Evolutionary conservation across 2,888 invertebrate species (phyloP).

Genomic region (Lasioglossum leucozonium): DNA sequence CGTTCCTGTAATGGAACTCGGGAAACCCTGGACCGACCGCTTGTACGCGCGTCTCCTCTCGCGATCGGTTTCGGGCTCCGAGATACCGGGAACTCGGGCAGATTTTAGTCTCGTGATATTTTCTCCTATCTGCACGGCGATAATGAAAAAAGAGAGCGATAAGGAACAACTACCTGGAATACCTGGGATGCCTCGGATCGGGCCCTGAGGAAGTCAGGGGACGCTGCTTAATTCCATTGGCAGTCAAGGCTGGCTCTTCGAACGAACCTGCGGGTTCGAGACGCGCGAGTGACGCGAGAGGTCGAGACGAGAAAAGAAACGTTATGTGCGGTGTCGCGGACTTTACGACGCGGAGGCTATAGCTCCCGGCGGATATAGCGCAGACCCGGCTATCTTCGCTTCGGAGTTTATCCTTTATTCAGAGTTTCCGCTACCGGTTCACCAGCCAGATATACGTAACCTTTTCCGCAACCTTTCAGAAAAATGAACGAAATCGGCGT

Average conservation of each 20-base stretch:
- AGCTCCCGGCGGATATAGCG: not conserved
- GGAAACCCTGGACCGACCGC: slow-evolving; percentile 46
- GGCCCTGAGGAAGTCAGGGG: not conserved
- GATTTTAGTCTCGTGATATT: slow-evolving; percentile 48
- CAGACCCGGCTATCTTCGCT: not conserved
- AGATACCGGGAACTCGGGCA: slow-evolving; percentile 48
- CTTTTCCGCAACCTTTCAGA: not conserved
- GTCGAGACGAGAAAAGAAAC: not conserved
- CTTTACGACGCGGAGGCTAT: not conserved
- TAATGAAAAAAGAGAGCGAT: slow-evolving; percentile 41
- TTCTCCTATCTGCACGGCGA: slow-evolving; percentile 33
- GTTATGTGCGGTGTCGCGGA: not conserved
- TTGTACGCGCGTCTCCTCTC: slow-evolving; percentile 20
- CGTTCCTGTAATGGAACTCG: slow-evolving; percentile 64
- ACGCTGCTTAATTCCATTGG: not conserved
- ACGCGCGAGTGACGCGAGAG: not conserved
- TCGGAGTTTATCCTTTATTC: not conserved
- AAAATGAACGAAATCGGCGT: not conserved
- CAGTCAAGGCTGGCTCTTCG: not conserved
- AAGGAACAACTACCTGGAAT: slow-evolving; percentile 41
- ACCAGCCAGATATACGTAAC: not conserved
- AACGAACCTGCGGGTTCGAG: not conserved
- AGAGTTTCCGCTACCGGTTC: not conserved
- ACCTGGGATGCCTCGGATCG: slow-evolving; percentile 28
- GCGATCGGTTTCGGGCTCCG: slow-evolving; percentile 36